Conservation (phyloP, 2,113 vertebrate genomes). For the Eleginops maclovinus region DNA sequence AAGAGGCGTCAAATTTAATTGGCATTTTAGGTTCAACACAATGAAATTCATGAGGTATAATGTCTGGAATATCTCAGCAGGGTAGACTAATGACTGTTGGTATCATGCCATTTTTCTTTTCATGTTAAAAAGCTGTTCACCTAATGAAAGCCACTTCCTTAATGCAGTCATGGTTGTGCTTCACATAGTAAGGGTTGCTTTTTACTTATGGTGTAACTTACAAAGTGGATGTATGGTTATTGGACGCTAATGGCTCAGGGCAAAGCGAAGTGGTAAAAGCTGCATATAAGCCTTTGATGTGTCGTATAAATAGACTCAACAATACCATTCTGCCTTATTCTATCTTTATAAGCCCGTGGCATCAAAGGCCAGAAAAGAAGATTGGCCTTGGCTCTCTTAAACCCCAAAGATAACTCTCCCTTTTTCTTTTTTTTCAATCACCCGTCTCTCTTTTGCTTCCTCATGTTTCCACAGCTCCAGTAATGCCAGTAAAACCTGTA, state of each 20-base stretch:
- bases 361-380: conserved; percentile 61
- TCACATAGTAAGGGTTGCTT: conserved; percentile 37
- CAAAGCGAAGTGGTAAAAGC: conserved; percentile 46
- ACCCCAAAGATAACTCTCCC: conserved; percentile 42
- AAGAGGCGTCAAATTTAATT: conserved; percentile 17
- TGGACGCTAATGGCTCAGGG: conserved; percentile 51
- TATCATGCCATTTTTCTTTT: conserved; percentile 25
- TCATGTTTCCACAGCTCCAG: conserved; percentile 44
- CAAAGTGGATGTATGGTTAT: conserved; percentile 44
- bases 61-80: conserved; percentile 37
- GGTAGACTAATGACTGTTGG: conserved; percentile 28
- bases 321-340: conserved; percentile 38
- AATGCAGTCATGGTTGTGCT: neutral
- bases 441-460: conserved; percentile 2
- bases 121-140: conserved; percentile 15
- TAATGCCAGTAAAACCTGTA: conserved; percentile 57
- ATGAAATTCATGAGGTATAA: conserved; percentile 38
- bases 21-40: conserved; percentile 45
- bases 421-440: neutral
- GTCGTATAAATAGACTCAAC: conserved; percentile 1
- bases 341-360: conserved; percentile 54
- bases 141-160: conserved; percentile 41
- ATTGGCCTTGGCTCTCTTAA: conserved; percentile 58
- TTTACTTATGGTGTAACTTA: conserved; percentile 37
- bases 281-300: conserved; percentile 69